phyloP scores from a whole-genome alignment of 2,113 vertebrate genomes.

The Rafetus swinhoei region DNA sequence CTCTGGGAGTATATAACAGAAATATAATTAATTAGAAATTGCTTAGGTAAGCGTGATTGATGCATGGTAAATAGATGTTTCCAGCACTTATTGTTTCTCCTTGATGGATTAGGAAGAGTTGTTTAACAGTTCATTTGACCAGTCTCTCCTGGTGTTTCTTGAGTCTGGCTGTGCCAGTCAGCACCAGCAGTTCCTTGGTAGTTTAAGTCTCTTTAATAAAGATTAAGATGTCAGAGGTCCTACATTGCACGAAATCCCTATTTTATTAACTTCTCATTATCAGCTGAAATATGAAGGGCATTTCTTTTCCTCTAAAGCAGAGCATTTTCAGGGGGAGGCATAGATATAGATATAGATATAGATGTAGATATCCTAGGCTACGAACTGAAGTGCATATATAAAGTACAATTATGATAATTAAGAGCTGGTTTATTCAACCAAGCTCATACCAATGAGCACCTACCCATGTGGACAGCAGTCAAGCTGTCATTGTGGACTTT shows the following conservation, averaged over 20 bases:
- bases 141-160: slow-evolving; percentile 73
- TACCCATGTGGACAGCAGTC: not conserved
- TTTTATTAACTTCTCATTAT: slow-evolving; percentile 92
- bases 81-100: slow-evolving; percentile 84
- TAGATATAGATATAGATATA: too few relatives aligned
- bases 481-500: accelerated
- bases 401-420: not conserved
- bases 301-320: slow-evolving; percentile 62
- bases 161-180: slow-evolving; percentile 85
- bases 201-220: slow-evolving; percentile 98
- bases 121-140: slow-evolving; percentile 91
- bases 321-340: slow-evolving; percentile 34
- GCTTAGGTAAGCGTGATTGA: slow-evolving; percentile 87
- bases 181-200: slow-evolving; percentile 83
- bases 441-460: not conserved
- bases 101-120: slow-evolving; percentile 87
- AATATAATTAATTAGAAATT: slow-evolving; percentile 85
- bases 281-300: slow-evolving; percentile 76
- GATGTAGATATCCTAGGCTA: too few relatives aligned
- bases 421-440: not conserved
- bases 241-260: slow-evolving; percentile 85
- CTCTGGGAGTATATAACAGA: slow-evolving; percentile 36
- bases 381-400: slow-evolving; percentile 4
- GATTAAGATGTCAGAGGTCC: slow-evolving; percentile 98
- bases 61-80: slow-evolving; percentile 84